These are phyloP conservation scores for Sebastiscus albofasciatus DNA, from an alignment of 2,797 vertebrate species.

Conservation along the genomic window DNA sequence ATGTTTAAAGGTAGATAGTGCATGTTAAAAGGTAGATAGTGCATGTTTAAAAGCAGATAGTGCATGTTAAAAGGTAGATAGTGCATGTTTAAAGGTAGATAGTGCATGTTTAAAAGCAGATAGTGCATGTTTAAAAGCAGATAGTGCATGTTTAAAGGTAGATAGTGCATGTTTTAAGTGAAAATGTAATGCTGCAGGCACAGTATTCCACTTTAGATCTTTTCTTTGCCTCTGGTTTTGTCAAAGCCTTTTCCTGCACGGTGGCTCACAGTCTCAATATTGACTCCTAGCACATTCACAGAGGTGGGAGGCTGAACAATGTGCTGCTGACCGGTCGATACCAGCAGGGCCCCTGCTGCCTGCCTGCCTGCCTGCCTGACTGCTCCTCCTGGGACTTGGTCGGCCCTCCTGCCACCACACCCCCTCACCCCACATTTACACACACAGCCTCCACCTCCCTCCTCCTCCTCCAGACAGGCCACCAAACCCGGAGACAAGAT, in stretches of 20 bases:
- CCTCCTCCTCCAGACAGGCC: slow-evolving; percentile 3
- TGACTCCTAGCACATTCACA: slow-evolving; percentile 58
- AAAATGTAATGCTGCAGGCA: background rate
- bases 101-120: too few species aligned
- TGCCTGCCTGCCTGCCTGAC: background rate
- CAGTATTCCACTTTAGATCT: background rate
- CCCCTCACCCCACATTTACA: background rate
- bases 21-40: too few species aligned
- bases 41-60: too few species aligned
- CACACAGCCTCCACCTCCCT: background rate
- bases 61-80: too few species aligned
- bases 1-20: too few species aligned
- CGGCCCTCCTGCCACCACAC: slow-evolving; percentile 29
- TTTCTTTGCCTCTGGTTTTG: background rate
- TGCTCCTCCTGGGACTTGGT: slow-evolving; percentile 66
- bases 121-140: too few species aligned
- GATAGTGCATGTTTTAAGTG: too few species aligned
- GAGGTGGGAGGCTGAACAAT: slow-evolving; percentile 64
- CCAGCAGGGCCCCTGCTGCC: slow-evolving; percentile 55
- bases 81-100: too few species aligned
- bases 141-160: too few species aligned
- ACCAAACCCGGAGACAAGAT: slow-evolving; percentile 38
- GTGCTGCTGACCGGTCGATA: slow-evolving; percentile 63
- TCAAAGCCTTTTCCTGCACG: slow-evolving; percentile 38
- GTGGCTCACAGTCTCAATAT: slow-evolving; percentile 60